phyloP scores from a whole-genome alignment of 92 coral and sea anemone genomes.

The Phenganax subtilis region DNA sequence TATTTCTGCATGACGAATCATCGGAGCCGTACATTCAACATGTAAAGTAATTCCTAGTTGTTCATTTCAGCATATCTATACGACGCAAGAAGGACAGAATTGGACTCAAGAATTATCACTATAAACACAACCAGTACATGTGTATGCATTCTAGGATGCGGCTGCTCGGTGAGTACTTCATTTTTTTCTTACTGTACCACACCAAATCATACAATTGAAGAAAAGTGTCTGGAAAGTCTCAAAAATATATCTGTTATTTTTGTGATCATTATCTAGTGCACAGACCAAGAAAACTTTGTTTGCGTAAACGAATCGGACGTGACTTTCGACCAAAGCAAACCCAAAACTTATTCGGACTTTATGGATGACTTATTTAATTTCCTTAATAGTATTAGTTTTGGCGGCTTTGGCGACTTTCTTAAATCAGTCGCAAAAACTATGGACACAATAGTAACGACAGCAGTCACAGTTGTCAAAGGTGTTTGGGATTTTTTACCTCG shows the following conservation, averaged over 20 bases:
- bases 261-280: slow-evolving; percentile 9
- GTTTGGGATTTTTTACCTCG: background rate
- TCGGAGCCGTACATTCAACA: too few species aligned
- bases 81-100: slow-evolving; percentile 71
- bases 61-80: slow-evolving; percentile 61
- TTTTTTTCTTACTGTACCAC: background rate
- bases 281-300: slow-evolving; percentile 25
- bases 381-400: background rate
- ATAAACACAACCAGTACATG: slow-evolving; percentile 88
- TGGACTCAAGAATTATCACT: slow-evolving; percentile 71
- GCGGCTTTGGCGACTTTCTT: background rate
- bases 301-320: slow-evolving; percentile 26
- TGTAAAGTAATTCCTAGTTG: background rate
- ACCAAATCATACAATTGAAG: too few species aligned
- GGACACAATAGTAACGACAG: background rate
- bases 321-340: slow-evolving; percentile 18
- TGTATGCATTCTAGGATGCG: slow-evolving; percentile 79
- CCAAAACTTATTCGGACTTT: slow-evolving; percentile 1
- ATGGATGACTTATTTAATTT: background rate
- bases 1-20: too few species aligned
- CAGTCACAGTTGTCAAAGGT: background rate
- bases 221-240: too few species aligned
- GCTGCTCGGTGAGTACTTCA: slow-evolving; percentile 75
- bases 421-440: background rate
- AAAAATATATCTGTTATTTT: too few species aligned